phyloP scores from a whole-genome alignment of 2,888 invertebrate species.

The Chorisops tibialis region DNA sequence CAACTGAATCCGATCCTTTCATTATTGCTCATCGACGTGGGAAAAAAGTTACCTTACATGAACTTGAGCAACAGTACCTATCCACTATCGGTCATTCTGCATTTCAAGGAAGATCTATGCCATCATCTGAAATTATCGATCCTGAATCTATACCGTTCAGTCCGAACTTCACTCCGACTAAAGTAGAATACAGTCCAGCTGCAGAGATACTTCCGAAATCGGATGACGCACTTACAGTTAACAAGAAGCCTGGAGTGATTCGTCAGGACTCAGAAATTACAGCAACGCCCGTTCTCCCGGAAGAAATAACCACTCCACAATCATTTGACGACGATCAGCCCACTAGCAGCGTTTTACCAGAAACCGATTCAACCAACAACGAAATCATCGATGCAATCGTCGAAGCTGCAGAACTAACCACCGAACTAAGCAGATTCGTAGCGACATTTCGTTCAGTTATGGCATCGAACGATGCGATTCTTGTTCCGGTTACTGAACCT shows the following conservation, averaged over 20 bases:
- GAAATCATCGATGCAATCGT: conserved; percentile 25
- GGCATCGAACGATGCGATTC: conserved; percentile 34
- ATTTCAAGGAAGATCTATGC: conserved; percentile 12
- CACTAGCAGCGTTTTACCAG: not conserved
- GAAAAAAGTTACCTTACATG: no score
- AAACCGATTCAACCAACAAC: not conserved
- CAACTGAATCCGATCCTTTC: no score
- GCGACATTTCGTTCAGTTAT: conserved; percentile 33
- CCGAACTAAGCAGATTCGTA: conserved; percentile 32
- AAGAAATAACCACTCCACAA: no score
- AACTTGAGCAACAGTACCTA: no score
- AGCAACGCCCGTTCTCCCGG: no score
- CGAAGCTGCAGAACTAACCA: conserved; percentile 34
- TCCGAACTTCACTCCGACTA: not conserved
- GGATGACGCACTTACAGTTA: not conserved
- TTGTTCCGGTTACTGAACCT: conserved; percentile 36
- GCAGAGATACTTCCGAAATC: not conserved
- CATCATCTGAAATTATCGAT: not conserved
- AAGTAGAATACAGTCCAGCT: conserved; percentile 6
- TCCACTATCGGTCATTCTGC: no score
- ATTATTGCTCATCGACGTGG: no score
- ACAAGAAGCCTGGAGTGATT: no score
- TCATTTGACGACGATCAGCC: not conserved
- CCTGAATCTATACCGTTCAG: not conserved
- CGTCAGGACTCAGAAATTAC: no score